Evolutionary conservation across 2,113 vertebrate species (phyloP).

Genomic region (human): DNA sequence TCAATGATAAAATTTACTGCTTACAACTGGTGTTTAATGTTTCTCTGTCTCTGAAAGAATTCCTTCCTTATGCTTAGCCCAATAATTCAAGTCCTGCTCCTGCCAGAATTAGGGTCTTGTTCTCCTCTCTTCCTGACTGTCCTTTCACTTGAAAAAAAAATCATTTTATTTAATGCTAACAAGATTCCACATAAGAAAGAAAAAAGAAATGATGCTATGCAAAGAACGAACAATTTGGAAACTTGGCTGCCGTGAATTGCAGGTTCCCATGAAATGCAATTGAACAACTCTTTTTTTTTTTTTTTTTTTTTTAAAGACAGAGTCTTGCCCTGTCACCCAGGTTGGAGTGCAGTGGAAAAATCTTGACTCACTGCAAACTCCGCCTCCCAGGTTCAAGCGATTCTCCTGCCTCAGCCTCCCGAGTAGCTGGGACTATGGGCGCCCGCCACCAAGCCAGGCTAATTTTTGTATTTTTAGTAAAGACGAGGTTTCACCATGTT

Average conservation of each 20-base stretch:
- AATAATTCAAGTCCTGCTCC: neutral
- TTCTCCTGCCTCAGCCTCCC: no score
- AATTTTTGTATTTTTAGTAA: no score
- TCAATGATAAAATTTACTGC: neutral
- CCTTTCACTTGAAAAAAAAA: neutral
- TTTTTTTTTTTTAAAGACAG: no score
- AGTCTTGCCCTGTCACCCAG: no score
- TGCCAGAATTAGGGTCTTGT: neutral
- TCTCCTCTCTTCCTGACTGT: neutral
- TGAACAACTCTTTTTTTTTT: neutral
- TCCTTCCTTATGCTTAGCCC: neutral
- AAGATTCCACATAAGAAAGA: neutral
- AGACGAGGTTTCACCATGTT: no score
- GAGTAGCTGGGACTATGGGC: no score
- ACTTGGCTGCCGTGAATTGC: neutral
- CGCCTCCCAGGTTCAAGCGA: no score
- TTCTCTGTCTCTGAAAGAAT: neutral
- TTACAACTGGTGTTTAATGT: neutral
- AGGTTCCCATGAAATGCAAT: neutral
- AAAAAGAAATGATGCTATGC: neutral
- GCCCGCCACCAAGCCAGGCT: rapidly evolving
- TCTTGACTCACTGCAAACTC: no score
- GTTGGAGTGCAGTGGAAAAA: no score
- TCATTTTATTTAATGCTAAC: neutral
- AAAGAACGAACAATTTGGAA: neutral